A percentile compares a stretch with the other conserved stretches of the same genome.
These are phyloP conservation scores for Lepidonotus clava DNA, from an alignment of 2,888 invertebrate species.

Conservation along the genomic window DNA sequence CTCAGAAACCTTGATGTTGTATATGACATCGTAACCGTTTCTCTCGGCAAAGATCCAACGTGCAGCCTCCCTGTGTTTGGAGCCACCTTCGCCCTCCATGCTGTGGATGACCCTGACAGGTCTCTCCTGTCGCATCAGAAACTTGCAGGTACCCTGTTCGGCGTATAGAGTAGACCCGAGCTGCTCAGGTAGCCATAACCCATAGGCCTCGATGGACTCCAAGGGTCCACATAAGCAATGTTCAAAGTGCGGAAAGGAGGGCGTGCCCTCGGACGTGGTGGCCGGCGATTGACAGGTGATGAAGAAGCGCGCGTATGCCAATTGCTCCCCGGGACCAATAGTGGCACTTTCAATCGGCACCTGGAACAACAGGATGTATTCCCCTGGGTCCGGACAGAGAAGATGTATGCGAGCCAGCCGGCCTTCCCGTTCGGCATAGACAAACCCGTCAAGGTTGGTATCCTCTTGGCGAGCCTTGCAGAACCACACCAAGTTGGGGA, in stretches of 20 bases:
- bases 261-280: neutral
- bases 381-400: conserved; percentile 7
- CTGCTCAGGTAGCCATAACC: neutral
- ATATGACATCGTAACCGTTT: conserved; percentile 31
- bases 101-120: conserved; percentile 7
- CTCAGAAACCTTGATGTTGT: conserved; percentile 23
- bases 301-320: conserved; percentile 21
- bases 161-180: conserved; percentile 15
- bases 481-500: conserved; percentile 44
- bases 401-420: conserved; percentile 22
- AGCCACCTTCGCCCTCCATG: neutral
- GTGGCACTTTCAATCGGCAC: neutral
- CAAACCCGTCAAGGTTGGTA: conserved; percentile 3
- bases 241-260: neutral
- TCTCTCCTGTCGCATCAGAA: conserved; percentile 23
- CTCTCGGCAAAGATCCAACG: conserved; percentile 22
- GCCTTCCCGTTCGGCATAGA: conserved; percentile 43
- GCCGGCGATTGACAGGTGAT: conserved; percentile 33
- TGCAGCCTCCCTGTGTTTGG: neutral
- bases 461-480: conserved; percentile 21
- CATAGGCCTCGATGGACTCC: neutral
- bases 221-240: neutral
- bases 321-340: neutral
- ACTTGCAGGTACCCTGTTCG: neutral
- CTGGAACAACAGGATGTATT: conserved; percentile 9